Conservation (phyloP, 2,888 invertebrate genomes). For the Globia sparganii region DNA sequence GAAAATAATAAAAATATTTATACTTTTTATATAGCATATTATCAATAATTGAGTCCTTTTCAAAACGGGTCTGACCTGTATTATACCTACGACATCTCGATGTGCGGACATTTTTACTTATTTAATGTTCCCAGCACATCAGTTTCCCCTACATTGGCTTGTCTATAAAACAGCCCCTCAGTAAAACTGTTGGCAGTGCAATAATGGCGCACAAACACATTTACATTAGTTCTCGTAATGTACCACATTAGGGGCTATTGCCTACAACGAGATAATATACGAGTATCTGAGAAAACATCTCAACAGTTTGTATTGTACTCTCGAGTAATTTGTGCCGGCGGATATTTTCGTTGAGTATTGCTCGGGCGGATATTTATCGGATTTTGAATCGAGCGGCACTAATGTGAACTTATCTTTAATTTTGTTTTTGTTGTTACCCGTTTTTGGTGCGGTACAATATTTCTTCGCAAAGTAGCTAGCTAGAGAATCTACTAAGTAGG, state of each 20-base stretch:
- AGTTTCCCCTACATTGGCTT: conserved; percentile 42
- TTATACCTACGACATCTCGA: not conserved
- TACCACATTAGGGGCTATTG: conserved; percentile 81
- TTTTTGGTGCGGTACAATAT: conserved; percentile 12
- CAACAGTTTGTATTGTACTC: conserved; percentile 58
- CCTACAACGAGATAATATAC: conserved; percentile 79
- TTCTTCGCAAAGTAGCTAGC: conserved; percentile 1
- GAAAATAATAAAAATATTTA: not conserved
- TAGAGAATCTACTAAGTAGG: not conserved
- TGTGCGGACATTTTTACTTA: not conserved
- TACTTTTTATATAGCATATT: too few species aligned
- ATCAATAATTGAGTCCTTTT: not conserved
- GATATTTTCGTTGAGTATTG: conserved; percentile 53
- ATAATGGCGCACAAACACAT: conserved; percentile 83
- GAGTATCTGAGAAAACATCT: conserved; percentile 62
- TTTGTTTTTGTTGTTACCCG: conserved; percentile 24
- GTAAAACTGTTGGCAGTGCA: conserved; percentile 71
- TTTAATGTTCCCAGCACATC: conserved; percentile 14
- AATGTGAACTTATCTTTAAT: conserved; percentile 42
- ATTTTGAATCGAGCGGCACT: conserved; percentile 45
- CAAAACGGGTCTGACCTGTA: not conserved
- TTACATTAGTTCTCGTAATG: conserved; percentile 86
- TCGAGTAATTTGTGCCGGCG: conserved; percentile 52
- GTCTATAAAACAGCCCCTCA: conserved; percentile 64
- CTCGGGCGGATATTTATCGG: conserved; percentile 42